Conservation (phyloP, 2,888 invertebrate genomes). For the Drosophila mayaguana region DNA sequence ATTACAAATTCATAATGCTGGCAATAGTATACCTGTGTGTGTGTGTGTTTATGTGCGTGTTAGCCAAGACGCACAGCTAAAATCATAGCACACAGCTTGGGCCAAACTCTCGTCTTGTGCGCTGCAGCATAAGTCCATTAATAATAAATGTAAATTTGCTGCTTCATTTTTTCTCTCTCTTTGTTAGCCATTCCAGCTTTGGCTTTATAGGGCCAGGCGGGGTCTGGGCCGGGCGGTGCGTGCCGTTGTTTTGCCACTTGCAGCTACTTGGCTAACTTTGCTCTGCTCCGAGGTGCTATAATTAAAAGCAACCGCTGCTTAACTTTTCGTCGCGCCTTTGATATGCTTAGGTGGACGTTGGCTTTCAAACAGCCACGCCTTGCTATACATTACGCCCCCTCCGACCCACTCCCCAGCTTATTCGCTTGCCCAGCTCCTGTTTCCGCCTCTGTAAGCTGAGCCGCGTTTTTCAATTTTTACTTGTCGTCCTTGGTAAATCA, state of each 20-base stretch:
- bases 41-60: slow-evolving; percentile 22
- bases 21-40: slow-evolving; percentile 6
- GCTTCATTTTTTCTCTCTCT: slow-evolving; percentile 24
- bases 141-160: slow-evolving; percentile 77
- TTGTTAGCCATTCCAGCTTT: slow-evolving; percentile 3
- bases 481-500: slow-evolving; percentile 70
- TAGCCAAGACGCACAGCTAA: slow-evolving; percentile 38
- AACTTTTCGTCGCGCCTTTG: slow-evolving; percentile 20
- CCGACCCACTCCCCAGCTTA: too few relatives aligned
- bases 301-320: slow-evolving; percentile 60
- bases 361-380: slow-evolving; percentile 20
- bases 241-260: slow-evolving; percentile 40
- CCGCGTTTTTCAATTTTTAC: slow-evolving; percentile 54
- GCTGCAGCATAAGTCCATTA: slow-evolving; percentile 67
- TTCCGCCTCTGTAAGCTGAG: slow-evolving; percentile 54
- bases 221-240: background rate
- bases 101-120: slow-evolving; percentile 20
- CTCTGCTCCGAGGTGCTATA: slow-evolving; percentile 64
- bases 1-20: slow-evolving; percentile 71
- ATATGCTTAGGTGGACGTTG: slow-evolving; percentile 21
- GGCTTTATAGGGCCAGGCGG: background rate
- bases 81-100: slow-evolving; percentile 59
- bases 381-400: background rate
- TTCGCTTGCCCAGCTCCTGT: slow-evolving; percentile 15
- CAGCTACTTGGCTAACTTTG: slow-evolving; percentile 51